These are phyloP conservation scores for Oophaga sylvatica DNA, from an alignment of 2,797 vertebrate genomes.

Conservation along the genomic window DNA sequence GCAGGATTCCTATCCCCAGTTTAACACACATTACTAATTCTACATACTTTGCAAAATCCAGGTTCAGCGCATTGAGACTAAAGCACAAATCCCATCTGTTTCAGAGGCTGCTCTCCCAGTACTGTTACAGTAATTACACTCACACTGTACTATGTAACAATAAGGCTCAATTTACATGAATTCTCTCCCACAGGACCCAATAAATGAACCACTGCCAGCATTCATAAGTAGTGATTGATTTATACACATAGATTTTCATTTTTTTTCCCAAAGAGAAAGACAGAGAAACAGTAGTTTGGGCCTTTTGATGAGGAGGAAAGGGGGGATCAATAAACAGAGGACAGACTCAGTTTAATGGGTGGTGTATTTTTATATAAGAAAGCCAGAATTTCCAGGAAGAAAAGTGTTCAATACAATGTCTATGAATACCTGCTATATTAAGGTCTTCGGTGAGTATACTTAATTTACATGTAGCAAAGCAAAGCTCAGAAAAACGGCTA, in stretches of 20 bases:
- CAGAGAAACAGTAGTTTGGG: conserved; percentile 41
- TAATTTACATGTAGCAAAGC: conserved; percentile 45
- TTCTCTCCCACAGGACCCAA: conserved; percentile 43
- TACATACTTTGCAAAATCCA: conserved; percentile 26
- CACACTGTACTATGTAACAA: conserved; percentile 56
- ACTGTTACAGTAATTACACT: conserved; percentile 58
- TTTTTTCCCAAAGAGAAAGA: conserved; percentile 51
- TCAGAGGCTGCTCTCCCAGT: conserved; percentile 19
- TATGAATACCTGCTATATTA: conserved; percentile 14
- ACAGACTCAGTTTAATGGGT: conserved; percentile 53
- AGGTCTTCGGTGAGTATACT: conserved; percentile 26
- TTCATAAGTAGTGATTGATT: conserved; percentile 58
- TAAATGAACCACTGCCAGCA: conserved; percentile 44
- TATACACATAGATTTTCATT: conserved; percentile 58
- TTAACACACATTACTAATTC: conserved; percentile 20
- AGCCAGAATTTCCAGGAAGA: conserved; percentile 48
- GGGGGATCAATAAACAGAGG: conserved; percentile 45
- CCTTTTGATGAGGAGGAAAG: conserved; percentile 26
- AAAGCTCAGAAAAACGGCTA: conserved; percentile 29
- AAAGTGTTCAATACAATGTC: conserved; percentile 37
- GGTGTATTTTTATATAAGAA: conserved; percentile 52
- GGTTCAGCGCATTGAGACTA: conserved; percentile 30
- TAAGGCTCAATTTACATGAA: conserved; percentile 58
- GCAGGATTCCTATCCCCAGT: neutral
- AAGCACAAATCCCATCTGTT: conserved; percentile 48